Evolutionary conservation across 2,113 vertebrate species (phyloP), one percentile per base, ranked within the genome.

Genomic region (Rhabdornis inornatus): DNA sequence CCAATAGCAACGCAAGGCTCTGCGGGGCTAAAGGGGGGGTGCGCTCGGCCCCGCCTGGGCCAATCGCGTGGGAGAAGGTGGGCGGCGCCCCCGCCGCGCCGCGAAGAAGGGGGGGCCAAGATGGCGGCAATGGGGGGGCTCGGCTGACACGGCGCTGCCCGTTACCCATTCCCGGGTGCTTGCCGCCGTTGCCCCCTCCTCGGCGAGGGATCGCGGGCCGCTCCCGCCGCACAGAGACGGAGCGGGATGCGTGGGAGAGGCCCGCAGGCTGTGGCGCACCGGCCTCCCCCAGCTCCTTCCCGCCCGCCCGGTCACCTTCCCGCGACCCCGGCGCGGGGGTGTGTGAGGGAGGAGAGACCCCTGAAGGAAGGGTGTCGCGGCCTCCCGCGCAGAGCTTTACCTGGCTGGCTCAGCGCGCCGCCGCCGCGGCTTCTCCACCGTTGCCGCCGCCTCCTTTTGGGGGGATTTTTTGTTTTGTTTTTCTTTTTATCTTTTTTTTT

Each of bases 111-210:
- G 97, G 95, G 94, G 57, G 56, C 77, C 93, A 98, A 98, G 96
- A 98, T 98, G 98, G 98, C 97, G 98, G 33, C 81, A 21, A 42
- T 55, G 94, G 94, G 97, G 95, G 98, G 98, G 96, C 33, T 3
- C 57, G 23, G 79, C 20, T 84, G 37, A 75, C 20, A 55, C 52
- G 45, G 96, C 31, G 94, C 76, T 89, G 61, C 15, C n/a, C 7
- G 20, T 19, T 61, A 14, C 14, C 71, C 10, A 1, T 31, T 4
- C 47, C 23, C 4, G 15, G 47, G 37, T 21, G 21, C 19, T 40
- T 60, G 7, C 56, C 53, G 70, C 91, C 76, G 42, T 57, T 45
- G 12, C 27, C 45, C 74, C 31, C 27, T 59, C 13, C 57, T 61
- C 57, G 24, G 22, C 20, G 52, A 63, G 31, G 40, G 37, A 31